phyloP scores from a whole-genome alignment of 2,797 vertebrate genomes.

The Chrosomus eos region DNA sequence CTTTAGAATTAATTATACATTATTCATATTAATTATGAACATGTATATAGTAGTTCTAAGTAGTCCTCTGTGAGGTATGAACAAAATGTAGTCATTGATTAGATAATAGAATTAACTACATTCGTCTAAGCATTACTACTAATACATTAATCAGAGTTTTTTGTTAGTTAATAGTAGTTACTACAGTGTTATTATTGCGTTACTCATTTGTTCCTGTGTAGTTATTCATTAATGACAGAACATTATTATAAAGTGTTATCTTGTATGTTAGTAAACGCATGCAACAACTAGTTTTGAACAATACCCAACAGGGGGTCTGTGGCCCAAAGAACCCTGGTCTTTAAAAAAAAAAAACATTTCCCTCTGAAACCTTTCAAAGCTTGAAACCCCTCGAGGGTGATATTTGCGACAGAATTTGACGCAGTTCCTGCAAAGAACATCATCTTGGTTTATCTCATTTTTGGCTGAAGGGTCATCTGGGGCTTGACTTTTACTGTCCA shows the following conservation, averaged over 20 bases:
- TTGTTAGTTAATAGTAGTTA: neutral
- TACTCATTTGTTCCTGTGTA: neutral
- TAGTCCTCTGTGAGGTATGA: neutral
- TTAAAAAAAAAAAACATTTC: neutral
- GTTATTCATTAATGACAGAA: neutral
- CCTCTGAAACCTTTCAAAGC: conserved; percentile 8
- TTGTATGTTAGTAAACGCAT: neutral
- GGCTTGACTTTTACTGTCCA: neutral
- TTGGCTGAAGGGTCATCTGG: conserved; percentile 16
- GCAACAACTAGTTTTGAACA: neutral
- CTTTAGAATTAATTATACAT: neutral
- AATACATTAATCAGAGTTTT: too few relatives aligned
- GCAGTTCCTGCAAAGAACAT: neutral
- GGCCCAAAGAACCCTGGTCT: neutral
- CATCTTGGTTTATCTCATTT: conserved; percentile 16
- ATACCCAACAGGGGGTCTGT: neutral
- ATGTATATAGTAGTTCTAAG: neutral
- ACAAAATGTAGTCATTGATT: neutral
- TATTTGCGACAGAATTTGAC: conserved; percentile 12
- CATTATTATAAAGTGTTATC: neutral
- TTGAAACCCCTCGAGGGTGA: neutral
- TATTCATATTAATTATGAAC: neutral
- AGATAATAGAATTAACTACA: too few relatives aligned
- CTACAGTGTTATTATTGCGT: neutral
- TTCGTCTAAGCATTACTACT: too few relatives aligned